Base-by-base conservation (phyloP, 2,888 invertebrate genomes). In the Caenorhabditis sp. region DNA sequence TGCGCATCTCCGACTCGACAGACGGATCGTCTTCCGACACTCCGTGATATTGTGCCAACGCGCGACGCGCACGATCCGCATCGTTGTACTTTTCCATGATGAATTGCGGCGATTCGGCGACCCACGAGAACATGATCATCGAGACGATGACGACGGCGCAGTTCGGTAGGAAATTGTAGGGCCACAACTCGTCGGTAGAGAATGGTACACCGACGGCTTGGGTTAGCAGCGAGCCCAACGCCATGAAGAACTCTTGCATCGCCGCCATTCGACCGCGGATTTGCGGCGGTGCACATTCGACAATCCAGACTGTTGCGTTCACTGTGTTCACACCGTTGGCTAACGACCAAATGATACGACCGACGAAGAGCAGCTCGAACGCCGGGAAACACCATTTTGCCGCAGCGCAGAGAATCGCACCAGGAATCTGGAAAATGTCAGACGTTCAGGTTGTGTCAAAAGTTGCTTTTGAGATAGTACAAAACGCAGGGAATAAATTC, bases 221-320 rank as follows among this genome's bases (percentile, higher is more conserved):
- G 0, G 78, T 78, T 8, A 76, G 53, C 14, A 78, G 59, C 0
- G 77, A 76, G 4, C 82, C 82, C 19, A 81, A 67, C n/a, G 79
- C 77, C 78, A 81, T 81, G 67, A 80, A 80, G 75, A 81, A 76
- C 65, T 82, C 82, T 54, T 82, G 82, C 80, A 81, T 78, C 5
- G 81, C 77, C 8, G 78, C 81, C 75, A 81, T 80, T 36, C 78
- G 66, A 27, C 82, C 82, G 36, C 82, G 27, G 58, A 78, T 79
- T 27, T 69, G 65, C 37, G 78, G 75, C 5, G 82, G 81, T 0
- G 82, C 79, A 26, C 79, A 79, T 51, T 82, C 82, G 19, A 82
- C 78, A 49, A 82, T 81, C 82, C 82, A 82, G n/a, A 82, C 82
- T 2, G 82, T 82, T 1, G 78, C 78, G 60, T 77, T 78, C 8